Evolutionary conservation across 2,888 invertebrate species (phyloP), one percentile per base, ranked within the genome.

Genomic region (Drosophila subsilvestris): DNA sequence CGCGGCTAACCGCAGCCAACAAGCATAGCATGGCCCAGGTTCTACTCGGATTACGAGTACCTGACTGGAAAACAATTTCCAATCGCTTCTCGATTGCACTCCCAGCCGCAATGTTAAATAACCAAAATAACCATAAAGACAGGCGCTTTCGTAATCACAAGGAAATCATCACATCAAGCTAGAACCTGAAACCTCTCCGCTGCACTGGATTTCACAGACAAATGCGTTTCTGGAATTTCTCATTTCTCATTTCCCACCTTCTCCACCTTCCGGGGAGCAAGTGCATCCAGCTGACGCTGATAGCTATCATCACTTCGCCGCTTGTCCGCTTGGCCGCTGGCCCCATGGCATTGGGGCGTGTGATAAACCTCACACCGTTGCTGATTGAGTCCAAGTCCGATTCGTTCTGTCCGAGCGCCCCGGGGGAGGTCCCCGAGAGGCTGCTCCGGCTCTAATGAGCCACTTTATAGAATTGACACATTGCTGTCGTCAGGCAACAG

Each of bases 391-490:
- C 49, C 22, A 5, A 2, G 12, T 44, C 25, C 48, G 37, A 37
- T 25, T 14, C 9, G 42, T 49, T 57, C 45, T 12, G 12, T 12
- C 4, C 32, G 32, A 14, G 32, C 5, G 32, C 32, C 32, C 12
- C 32, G 12, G 10, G 14, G 47, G 10, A 20, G 48, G 29, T 1
- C 4, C 10, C 10, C 32, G 32, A 32, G 32, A 5, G 14, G 37
- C 37, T 2, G 37, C 37, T n/a, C 18, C 65, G 37, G 63, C 65
- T 78, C 88, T 89, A 85, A 85, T 85, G 89, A 85, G 86, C 78
- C 89, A 79, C 74, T 88, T 87, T 82, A 83, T 78, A 73, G 86
- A 86, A 89, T 89, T 86, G 85, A 89, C 85, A 89, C 88, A 87
- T 86, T 88, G 75, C 78, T 81, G 89, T 80, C 82, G 89, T 80